Evolutionary conservation across 2,113 vertebrate genomes (phyloP).

Genomic region (Saimiri boliviensis): DNA sequence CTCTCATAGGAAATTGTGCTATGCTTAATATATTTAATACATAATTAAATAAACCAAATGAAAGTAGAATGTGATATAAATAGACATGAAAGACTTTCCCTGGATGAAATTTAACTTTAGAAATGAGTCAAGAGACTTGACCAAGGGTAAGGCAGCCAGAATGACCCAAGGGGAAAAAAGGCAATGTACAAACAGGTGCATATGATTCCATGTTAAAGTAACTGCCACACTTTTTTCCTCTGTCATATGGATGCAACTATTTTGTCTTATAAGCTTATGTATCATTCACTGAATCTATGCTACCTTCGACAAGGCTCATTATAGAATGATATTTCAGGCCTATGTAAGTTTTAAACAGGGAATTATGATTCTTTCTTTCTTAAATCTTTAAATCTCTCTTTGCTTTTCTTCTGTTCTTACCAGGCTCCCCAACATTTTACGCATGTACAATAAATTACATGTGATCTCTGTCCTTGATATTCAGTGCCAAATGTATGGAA

Average conservation of each 20-base stretch:
- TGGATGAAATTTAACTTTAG: conserved; percentile 60
- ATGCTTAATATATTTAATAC: conserved; percentile 71
- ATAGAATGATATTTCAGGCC: neutral
- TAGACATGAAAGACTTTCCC: conserved; percentile 66
- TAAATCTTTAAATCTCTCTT: neutral
- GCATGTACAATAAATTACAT: neutral
- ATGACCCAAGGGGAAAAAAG: neutral
- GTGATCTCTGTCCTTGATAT: neutral
- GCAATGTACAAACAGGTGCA: conserved; percentile 8
- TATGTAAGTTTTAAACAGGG: neutral
- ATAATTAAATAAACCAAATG: conserved; percentile 69
- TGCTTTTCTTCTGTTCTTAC: neutral
- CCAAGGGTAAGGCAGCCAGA: conserved; percentile 33
- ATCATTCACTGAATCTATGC: conserved; percentile 6
- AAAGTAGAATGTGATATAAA: conserved; percentile 67
- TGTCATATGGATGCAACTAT: neutral
- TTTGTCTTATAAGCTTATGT: conserved; percentile 15
- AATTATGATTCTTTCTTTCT: neutral
- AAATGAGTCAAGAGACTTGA: conserved; percentile 57
- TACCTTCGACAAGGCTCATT: neutral
- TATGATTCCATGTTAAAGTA: neutral
- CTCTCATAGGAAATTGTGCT: conserved; percentile 62
- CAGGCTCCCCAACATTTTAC: neutral
- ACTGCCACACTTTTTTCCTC: neutral
- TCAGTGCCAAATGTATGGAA: neutral